A percentile compares a stretch with the other conserved stretches of the same genome.
Conservation (phyloP, 2,797 vertebrate species). For the Sebastes flavidus region DNA sequence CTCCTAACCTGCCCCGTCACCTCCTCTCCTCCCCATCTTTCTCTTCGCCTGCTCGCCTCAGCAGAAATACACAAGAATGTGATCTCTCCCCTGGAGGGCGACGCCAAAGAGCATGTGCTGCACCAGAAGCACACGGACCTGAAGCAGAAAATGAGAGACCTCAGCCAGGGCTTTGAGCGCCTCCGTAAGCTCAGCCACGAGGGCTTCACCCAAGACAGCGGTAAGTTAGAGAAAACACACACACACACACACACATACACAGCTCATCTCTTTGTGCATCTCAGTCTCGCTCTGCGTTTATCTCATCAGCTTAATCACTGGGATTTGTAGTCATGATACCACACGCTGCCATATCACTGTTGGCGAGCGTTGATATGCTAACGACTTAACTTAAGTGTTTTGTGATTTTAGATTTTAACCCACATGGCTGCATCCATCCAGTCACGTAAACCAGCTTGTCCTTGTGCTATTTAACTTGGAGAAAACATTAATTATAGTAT, state of each 20-base stretch:
- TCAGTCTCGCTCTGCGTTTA: slow-evolving; percentile 4
- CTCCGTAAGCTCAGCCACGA: slow-evolving; percentile 92
- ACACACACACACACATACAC: not conserved
- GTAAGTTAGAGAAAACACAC: slow-evolving; percentile 69
- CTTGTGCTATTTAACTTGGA: not conserved
- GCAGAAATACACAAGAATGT: slow-evolving; percentile 91
- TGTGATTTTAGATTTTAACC: not conserved
- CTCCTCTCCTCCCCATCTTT: not conserved
- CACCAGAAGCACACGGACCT: slow-evolving; percentile 90
- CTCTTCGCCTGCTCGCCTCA: not conserved
- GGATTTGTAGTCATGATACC: slow-evolving; percentile 34
- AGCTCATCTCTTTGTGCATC: not conserved
- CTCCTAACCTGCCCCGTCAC: not conserved
- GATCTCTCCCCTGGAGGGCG: slow-evolving; percentile 87
- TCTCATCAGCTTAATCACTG: slow-evolving; percentile 26
- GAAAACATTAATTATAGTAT: not conserved
- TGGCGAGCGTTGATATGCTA: not conserved
- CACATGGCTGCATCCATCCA: not conserved
- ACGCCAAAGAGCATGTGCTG: slow-evolving; percentile 83
- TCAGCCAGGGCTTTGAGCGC: slow-evolving; percentile 93
- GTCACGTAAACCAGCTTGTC: not conserved
- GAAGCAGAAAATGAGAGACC: slow-evolving; percentile 89
- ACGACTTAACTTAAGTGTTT: slow-evolving; percentile 6
- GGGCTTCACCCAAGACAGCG: slow-evolving; percentile 87
- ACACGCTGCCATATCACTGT: not conserved